Evolutionary conservation across 2,888 invertebrate genomes (phyloP).

Genomic region (Sarcophaga caerulescens): DNA sequence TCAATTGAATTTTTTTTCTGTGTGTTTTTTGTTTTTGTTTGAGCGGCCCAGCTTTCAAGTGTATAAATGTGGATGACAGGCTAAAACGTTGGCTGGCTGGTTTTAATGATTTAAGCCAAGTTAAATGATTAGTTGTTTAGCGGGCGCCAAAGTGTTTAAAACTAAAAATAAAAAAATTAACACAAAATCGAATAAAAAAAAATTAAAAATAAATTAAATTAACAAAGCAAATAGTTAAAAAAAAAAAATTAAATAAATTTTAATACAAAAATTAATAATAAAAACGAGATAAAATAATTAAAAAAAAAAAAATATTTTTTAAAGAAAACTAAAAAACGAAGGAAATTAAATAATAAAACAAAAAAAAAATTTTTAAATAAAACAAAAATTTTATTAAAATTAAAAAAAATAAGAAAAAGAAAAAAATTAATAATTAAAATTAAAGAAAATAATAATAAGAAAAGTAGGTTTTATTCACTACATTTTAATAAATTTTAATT

Average conservation of each 20-base stretch:
- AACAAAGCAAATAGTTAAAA: background rate
- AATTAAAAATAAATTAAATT: constrained; percentile 23
- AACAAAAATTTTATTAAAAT: too few relatives aligned
- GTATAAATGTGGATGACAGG: constrained; percentile 18
- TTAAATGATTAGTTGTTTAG: constrained; percentile 60
- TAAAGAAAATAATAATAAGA: too few relatives aligned
- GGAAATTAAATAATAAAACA: too few relatives aligned
- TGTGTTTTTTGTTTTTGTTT: constrained; percentile 8
- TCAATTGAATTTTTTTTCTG: background rate
- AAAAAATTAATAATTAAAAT: too few relatives aligned
- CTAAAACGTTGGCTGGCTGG: constrained; percentile 19
- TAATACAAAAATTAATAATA: constrained; percentile 4
- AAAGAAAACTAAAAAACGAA: background rate
- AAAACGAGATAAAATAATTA: background rate
- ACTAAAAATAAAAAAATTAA: constrained; percentile 15
- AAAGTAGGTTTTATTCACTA: too few relatives aligned
- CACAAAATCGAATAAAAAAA: constrained; percentile 13
- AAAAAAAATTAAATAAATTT: background rate
- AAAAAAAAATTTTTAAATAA: too few relatives aligned
- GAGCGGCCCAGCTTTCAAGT: constrained; percentile 30
- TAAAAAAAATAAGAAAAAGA: too few relatives aligned
- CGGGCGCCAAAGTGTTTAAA: constrained; percentile 51
- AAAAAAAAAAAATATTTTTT: background rate
- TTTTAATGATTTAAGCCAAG: constrained; percentile 63
- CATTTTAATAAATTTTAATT: too few relatives aligned